Base-by-base conservation (phyloP, 2,797 vertebrate genomes). In the Tadarida brasiliensis region DNA sequence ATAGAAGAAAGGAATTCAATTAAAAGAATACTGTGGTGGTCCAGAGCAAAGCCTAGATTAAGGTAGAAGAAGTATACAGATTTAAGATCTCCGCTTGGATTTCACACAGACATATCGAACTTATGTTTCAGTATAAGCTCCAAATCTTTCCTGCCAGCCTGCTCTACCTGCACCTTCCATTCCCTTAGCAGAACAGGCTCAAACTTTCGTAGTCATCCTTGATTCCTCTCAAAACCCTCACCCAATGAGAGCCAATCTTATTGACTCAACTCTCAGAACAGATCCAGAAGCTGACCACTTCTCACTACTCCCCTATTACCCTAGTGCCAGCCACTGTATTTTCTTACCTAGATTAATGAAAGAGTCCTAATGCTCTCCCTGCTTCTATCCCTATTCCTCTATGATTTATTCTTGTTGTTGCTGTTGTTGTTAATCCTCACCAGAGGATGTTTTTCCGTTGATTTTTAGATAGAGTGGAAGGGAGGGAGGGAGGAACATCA, bases 21-120 rank as follows among this genome's bases (percentile, higher is more conserved):
- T 80, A 68, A 93, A 96, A 92, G 54, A 24, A 54, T 33, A 70
- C 44, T 94, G 2, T 9, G 12, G 51, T 86, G 70, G 59, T 94
- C 51, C 86, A 95, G 65, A 78, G 15, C 8, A 74, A 96, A 93
- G 35, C 30, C 28, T 65, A 78, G 63, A 96, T 70, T 71, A 94
- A 90, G 56, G 67, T 76, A 24, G 63, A 90, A 68, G 51, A 61
- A 93, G 61, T 19, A 82, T 39, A 84, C 17, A 73, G 30, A 96
- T 81, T 81, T 77, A 88, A 90, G 73, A 70, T 54, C n/a, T 82
- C 59, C 11, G 22, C 28, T 39, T n/a, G 57, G 28, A 95, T 90
- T 82, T 87, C 59, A 86, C 1, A 82, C 3, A 93, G 49, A 77
- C 15, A 61, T 86, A 39, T 26, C 30, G 3, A 82, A 94, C 26